phyloP scores from a whole-genome alignment of 2,888 invertebrate genomes.

The Trissonchulus latispiculum region DNA sequence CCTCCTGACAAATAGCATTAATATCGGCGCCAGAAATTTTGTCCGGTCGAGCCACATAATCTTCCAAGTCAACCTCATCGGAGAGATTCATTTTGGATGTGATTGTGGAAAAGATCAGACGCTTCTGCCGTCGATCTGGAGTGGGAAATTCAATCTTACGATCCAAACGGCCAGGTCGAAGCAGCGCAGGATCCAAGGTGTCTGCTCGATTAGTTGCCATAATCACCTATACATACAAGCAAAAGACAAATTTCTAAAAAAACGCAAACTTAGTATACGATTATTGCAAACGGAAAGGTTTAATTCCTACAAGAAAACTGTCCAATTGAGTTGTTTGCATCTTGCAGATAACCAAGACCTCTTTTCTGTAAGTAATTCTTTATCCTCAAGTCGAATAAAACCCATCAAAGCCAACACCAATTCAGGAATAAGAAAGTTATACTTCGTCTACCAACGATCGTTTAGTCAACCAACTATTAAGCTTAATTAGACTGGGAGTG shows the following conservation, averaged over 20 bases:
- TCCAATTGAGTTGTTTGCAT: too few species aligned
- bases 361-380: too few species aligned
- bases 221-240: constrained; percentile 61
- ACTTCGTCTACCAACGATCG: not conserved
- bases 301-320: too few species aligned
- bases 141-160: constrained; percentile 97
- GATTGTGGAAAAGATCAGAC: constrained; percentile 93
- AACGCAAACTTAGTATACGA: too few species aligned
- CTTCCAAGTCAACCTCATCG: constrained; percentile 96
- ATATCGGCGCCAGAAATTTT: constrained; percentile 98
- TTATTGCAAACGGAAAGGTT: too few species aligned
- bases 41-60: constrained; percentile 95
- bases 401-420: too few species aligned
- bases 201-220: constrained; percentile 97
- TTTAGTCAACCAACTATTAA: not conserved
- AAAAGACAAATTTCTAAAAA: too few species aligned
- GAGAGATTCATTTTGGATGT: constrained; percentile 93
- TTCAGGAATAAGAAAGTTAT: too few species aligned
- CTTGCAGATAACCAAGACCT: too few species aligned
- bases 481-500: not conserved
- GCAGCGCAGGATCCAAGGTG: constrained; percentile 90
- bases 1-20: constrained; percentile 97
- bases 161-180: constrained; percentile 89
- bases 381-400: too few species aligned
- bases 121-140: constrained; percentile 78